phyloP scores from a whole-genome alignment of 2,113 vertebrate genomes.

The Peromyscus maniculatus region DNA sequence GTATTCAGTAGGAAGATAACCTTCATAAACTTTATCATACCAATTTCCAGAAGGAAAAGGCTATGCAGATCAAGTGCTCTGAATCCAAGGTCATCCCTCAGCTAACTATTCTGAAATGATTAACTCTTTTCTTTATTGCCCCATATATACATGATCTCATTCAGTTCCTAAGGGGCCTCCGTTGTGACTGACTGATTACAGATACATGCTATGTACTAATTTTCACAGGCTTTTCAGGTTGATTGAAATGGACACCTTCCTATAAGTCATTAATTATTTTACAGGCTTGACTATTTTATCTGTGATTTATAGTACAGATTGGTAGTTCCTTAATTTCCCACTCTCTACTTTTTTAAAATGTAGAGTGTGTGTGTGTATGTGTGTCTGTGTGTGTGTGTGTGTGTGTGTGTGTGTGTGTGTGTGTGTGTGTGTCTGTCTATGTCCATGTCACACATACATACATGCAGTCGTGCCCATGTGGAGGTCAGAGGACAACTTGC shows the following conservation, averaged over 20 bases:
- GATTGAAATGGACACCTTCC: not conserved
- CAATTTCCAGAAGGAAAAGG: not conserved
- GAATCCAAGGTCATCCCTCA: not conserved
- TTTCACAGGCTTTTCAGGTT: not conserved
- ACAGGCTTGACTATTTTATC: not conserved
- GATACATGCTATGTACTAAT: not conserved
- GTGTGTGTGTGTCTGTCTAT: fast-evolving
- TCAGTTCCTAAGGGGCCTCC: not conserved
- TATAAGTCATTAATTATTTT: not conserved
- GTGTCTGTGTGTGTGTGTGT: not conserved
- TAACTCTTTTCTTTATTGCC: too few species aligned
- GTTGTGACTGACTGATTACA: not conserved
- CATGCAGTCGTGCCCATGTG: not conserved
- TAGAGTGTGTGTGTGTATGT: not conserved
- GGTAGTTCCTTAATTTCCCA: not conserved
- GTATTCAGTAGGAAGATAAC: not conserved
- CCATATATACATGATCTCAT: not conserved
- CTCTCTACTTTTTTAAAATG: not conserved
- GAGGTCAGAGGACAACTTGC: not conserved
- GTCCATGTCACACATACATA: not conserved
- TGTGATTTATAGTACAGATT: not conserved
- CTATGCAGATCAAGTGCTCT: not conserved
- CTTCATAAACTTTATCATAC: constrained; percentile 1
- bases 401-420: not conserved
- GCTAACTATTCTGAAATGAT: not conserved